phyloP scores from a whole-genome alignment of 2,113 vertebrate genomes.

The Trematocara macrostoma region DNA sequence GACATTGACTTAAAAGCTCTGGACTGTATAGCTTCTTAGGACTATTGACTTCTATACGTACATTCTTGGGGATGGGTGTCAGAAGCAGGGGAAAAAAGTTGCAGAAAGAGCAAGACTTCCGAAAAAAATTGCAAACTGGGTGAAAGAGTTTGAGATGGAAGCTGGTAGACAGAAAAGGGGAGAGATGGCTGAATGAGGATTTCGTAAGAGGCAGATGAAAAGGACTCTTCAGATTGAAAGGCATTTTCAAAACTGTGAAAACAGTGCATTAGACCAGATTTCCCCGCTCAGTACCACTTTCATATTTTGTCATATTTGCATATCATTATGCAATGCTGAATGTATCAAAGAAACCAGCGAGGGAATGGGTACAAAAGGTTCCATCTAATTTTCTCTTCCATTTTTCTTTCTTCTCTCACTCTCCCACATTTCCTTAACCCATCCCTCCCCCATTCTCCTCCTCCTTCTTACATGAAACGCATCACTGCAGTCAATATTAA shows the following conservation, averaged over 20 bases:
- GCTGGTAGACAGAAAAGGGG: neutral
- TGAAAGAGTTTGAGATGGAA: neutral
- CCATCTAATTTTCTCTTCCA: conserved; percentile 5
- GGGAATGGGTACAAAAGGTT: conserved; percentile 16
- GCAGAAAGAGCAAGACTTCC: neutral
- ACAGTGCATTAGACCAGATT: conserved; percentile 21
- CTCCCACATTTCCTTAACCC: neutral
- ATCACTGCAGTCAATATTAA: neutral
- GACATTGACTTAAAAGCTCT: conserved; percentile 52
- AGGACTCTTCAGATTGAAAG: conserved; percentile 1
- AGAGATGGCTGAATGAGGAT: neutral
- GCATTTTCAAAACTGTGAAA: conserved; percentile 17
- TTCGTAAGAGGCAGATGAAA: conserved; percentile 2
- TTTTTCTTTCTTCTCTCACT: neutral
- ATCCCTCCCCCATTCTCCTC: neutral
- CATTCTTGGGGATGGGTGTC: neutral
- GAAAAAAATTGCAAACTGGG: neutral
- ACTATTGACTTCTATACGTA: conserved; percentile 13
- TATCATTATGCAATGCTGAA: conserved; percentile 36
- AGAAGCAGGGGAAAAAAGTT: neutral
- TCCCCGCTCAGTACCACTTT: conserved; percentile 20
- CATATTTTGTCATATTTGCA: conserved; percentile 47
- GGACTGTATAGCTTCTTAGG: neutral
- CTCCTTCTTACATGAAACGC: neutral
- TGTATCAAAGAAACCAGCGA: conserved; percentile 11